Conservation (phyloP, 1,140 invertebrate genomes). For the Drosophila guanche region DNA sequence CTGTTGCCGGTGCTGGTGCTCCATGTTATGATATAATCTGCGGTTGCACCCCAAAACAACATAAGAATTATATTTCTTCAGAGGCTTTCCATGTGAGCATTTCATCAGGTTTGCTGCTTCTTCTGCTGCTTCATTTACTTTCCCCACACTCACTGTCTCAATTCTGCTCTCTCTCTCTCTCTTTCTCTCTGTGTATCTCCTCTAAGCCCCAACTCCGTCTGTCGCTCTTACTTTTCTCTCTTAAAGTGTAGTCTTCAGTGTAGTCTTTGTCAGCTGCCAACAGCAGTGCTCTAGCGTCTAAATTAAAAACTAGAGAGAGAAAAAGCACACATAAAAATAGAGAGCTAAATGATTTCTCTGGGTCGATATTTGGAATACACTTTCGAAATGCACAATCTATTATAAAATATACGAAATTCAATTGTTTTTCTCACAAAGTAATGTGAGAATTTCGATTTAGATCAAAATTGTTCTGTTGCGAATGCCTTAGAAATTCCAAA, state of each 20-base stretch:
- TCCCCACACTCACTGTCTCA: neutral
- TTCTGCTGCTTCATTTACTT: conserved; percentile 30
- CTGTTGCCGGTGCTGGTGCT: conserved; percentile 6
- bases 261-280: conserved; percentile 53
- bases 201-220: conserved; percentile 15
- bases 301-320: conserved; percentile 60
- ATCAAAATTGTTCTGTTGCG: too few relatives aligned
- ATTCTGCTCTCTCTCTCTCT: too few relatives aligned
- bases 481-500: too few relatives aligned
- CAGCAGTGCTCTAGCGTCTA: conserved; percentile 53
- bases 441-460: too few relatives aligned
- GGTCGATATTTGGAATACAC: too few relatives aligned
- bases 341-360: neutral
- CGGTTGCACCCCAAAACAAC: conserved; percentile 38
- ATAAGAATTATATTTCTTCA: conserved; percentile 35
- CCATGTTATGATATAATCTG: conserved; percentile 75
- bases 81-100: conserved; percentile 48
- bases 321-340: neutral
- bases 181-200: neutral
- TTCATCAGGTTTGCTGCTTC: conserved; percentile 41
- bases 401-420: too few relatives aligned
- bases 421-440: too few relatives aligned
- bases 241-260: conserved; percentile 31
- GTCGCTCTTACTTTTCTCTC: too few relatives aligned
- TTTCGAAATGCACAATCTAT: too few relatives aligned